Base-by-base conservation (phyloP, 2,113 vertebrate species). In the Columba janthina region DNA sequence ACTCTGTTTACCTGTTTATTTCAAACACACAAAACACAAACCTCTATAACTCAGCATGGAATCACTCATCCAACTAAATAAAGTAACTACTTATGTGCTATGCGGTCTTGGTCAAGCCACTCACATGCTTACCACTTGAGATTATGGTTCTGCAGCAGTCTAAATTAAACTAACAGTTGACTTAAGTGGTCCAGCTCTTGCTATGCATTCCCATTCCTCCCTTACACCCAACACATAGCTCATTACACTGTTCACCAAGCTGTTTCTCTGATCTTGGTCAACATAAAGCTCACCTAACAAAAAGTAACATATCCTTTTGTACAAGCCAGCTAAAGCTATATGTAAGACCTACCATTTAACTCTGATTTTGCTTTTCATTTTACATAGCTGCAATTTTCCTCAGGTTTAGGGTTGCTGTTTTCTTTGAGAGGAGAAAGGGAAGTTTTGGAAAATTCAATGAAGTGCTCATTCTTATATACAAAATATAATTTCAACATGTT, bases 111-210 rank as follows among this genome's bases (percentile, higher is more conserved):
- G 82, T 88, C 69, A 94, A 77, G 65, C 92, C 69, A 80, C 48
- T 84, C 61, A 67, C 32, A 72, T 84, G n/a, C 13, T 82, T 64
- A 78, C 92, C 80, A 85, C 86, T 88, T 70, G 61, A 90, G 89
- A 94, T 93, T 89, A 95, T 57, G 95, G 80, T 54, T 89, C 83
- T 81, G 53, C 53, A 93, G 69, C 65, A 95, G 93, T 36, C 7
- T 19, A 94, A 96, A 94, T 92, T 84, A 95, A 95, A 94, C 78
- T 89, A 84, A 84, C 72, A 80, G 76, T 64, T 78, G 86, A 60
- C 8, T 92, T 89, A 74, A 56, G 92, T 25, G 86, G 83, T 84
- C 64, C 65, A 84, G 42, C 71, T 86, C 83, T 74, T 65, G 83
- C 79, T 66, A 19, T 21, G 76, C 60, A 66, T 74, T 96, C 65